phyloP scores from a whole-genome alignment of 2,797 vertebrate genomes.

The Intellagama lesueurii region DNA sequence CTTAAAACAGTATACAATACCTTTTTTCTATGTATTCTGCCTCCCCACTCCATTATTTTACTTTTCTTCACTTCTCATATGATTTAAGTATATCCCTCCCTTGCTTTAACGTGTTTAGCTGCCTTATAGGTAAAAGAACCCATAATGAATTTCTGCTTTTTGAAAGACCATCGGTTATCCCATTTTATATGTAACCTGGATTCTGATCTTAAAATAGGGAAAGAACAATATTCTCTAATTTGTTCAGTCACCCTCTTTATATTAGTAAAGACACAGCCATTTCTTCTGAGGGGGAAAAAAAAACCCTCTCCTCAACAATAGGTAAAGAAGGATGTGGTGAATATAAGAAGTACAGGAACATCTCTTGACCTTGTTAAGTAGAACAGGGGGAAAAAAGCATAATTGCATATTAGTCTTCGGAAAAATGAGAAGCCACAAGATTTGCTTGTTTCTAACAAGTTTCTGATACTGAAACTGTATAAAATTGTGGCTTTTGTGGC shows the following conservation, averaged over 20 bases:
- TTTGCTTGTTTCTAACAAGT: not conserved
- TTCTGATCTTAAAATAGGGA: not conserved
- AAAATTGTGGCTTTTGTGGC: not conserved
- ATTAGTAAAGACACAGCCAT: not conserved
- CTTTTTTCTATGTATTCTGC: not conserved
- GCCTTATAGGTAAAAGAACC: conserved; percentile 53
- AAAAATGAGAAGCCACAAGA: not conserved
- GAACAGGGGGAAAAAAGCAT: not conserved
- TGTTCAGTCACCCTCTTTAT: not conserved
- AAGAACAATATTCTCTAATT: not conserved
- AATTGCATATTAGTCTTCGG: too few relatives aligned
- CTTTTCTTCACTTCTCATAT: conserved; percentile 24
- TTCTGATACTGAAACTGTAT: not conserved
- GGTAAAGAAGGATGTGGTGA: not conserved
- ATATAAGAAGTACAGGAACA: not conserved
- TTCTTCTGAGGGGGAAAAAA: not conserved
- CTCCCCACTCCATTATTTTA: not conserved
- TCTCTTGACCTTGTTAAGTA: not conserved
- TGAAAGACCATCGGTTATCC: not conserved
- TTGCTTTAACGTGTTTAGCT: conserved; percentile 30
- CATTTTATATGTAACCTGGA: not conserved
- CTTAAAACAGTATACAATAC: not conserved
- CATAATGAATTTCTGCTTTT: conserved; percentile 53
- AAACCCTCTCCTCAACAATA: not conserved
- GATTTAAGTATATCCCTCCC: conserved; percentile 44